phyloP scores from a whole-genome alignment of 2,797 vertebrate species.

The Poeciliopsis presidionis region DNA sequence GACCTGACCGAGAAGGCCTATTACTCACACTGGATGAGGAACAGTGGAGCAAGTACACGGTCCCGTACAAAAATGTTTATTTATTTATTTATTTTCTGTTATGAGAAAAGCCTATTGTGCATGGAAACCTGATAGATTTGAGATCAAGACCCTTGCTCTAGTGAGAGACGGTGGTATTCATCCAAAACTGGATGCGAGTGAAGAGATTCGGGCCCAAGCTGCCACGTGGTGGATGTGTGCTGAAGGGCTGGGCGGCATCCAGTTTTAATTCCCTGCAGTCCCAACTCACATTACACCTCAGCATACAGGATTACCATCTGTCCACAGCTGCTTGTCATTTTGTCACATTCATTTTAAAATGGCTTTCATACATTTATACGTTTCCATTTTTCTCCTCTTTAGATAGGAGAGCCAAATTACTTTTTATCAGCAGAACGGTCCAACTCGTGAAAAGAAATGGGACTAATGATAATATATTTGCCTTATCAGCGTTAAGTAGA shows the following conservation, averaged over 20 bases:
- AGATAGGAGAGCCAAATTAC: background rate
- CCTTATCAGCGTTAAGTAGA: background rate
- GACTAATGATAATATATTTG: background rate
- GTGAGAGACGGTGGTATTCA: conserved; percentile 10
- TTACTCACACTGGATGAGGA: conserved; percentile 56
- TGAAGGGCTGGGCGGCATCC: background rate
- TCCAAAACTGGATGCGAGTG: conserved; percentile 32
- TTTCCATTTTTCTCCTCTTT: background rate
- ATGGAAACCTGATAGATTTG: conserved; percentile 21
- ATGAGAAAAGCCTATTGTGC: conserved; percentile 12
- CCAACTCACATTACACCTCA: conserved; percentile 3
- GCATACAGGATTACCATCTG: background rate
- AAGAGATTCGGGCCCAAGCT: conserved; percentile 33
- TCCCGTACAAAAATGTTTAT: background rate
- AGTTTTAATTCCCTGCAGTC: background rate
- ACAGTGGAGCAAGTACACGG: conserved; percentile 40
- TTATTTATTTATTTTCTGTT: background rate
- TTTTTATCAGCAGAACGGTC: background rate
- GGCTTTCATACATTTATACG: background rate
- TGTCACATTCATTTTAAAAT: background rate
- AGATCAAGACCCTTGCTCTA: conserved; percentile 8
- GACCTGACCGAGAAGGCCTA: conserved; percentile 63
- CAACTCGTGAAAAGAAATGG: background rate
- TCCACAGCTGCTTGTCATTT: background rate
- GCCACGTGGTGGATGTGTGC: conserved; percentile 31